Evolutionary conservation across 2,888 invertebrate genomes (phyloP), one percentile per base, ranked within the genome.

Genomic region (Limenitis camilla): DNA sequence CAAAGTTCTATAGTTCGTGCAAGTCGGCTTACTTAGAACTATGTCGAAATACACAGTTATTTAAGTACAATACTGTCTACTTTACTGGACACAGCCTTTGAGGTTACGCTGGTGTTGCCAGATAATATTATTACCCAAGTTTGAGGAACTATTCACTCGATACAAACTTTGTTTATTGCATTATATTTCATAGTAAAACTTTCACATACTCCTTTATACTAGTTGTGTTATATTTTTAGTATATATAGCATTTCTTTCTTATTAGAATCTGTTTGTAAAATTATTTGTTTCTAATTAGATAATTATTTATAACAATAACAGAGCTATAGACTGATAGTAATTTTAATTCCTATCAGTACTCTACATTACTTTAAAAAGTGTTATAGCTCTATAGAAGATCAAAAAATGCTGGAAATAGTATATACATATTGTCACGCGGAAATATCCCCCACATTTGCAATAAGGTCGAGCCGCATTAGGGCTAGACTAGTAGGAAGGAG

Each of bases 31-130:
- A 61, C 58, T 65, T 78, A 61, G 67, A 66, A 78, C 76, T 49
- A 49, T 76, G 72, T 78, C 69, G 36, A 40, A 63, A 45, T 66
- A 48, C 28, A 49, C 29, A 32, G 32, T 45, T 41, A 57, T 65
- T 67, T 67, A 67, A 69, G 52, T 66, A 71, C 70, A 75, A 74
- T 67, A 59, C 69, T 67, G 67, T 71, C 71, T 74, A 72, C 71
- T 73, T 76, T 78, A 75, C 74, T 76, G 74, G 75, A 75, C 74
- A 74, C 71, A 81, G 81, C 76, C 81, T 84, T 81, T 81, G 79
- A 82, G 81, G 83, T 82, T 81, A 77, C 73, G 69, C 68, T 67
- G 55, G 77, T 79, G 76, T 82, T 84, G 77, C 82, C 73, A 68
- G 61, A 61, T 61, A 60, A 61, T 60, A 62, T 4, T 8, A 30